These are phyloP conservation scores for Lepidothrix coronata DNA, from an alignment of 2,113 vertebrate species.

Conservation along the genomic window DNA sequence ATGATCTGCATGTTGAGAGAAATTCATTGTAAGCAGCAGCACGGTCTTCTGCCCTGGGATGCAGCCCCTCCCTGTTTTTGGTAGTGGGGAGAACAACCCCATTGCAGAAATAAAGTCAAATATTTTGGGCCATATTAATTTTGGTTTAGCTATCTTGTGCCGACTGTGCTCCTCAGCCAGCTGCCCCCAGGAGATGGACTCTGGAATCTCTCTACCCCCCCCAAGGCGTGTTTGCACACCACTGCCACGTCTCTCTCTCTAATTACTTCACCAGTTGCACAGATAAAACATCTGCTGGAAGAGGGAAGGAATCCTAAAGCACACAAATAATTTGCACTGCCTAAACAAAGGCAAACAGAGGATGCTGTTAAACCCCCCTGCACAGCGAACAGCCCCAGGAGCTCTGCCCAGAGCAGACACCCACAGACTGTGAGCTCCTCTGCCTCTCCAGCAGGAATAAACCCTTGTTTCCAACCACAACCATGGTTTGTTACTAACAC, in stretches of 20 bases:
- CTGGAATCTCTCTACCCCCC: background rate
- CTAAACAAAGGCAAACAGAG: constrained; percentile 62
- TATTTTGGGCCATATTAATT: background rate
- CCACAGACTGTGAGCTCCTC: background rate
- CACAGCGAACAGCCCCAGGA: constrained; percentile 21
- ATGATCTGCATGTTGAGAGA: constrained; percentile 50
- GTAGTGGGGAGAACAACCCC: background rate
- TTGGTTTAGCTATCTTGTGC: constrained; percentile 30
- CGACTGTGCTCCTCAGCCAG: constrained; percentile 11
- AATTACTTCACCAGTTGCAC: constrained; percentile 56
- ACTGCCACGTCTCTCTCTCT: background rate
- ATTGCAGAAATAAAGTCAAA: constrained; percentile 40
- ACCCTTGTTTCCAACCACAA: background rate
- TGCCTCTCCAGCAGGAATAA: background rate
- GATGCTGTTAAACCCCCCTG: background rate
- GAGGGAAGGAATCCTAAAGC: constrained; percentile 58
- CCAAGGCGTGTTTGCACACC: background rate
- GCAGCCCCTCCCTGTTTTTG: background rate
- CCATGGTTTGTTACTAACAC: background rate
- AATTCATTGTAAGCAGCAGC: constrained; percentile 33
- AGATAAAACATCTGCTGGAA: constrained; percentile 70
- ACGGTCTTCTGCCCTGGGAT: background rate
- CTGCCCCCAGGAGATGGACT: constrained; percentile 24
- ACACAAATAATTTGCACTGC: constrained; percentile 64
- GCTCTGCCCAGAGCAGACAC: constrained; percentile 6